phyloP scores from a whole-genome alignment of 2,797 vertebrate genomes.

The Neosalanx taihuensis region DNA sequence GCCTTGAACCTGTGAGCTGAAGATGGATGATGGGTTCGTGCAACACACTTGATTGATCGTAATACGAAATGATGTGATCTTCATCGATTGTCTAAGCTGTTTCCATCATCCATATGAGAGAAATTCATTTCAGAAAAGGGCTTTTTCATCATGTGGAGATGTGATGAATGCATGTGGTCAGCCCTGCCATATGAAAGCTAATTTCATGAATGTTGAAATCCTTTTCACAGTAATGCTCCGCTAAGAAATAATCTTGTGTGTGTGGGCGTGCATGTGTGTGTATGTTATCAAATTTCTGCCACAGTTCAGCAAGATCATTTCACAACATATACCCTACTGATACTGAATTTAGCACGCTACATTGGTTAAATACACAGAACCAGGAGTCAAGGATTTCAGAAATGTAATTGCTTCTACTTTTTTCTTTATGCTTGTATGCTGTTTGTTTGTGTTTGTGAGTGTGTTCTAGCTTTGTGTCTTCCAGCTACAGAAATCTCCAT shows the following conservation, averaged over 20 bases:
- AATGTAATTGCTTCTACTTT: too few relatives aligned
- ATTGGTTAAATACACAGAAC: background rate
- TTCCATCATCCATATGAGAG: background rate
- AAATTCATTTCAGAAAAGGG: background rate
- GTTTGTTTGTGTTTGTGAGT: background rate
- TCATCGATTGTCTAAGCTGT: background rate
- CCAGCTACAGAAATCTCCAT: too few relatives aligned
- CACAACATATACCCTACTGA: too few relatives aligned
- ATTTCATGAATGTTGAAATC: background rate
- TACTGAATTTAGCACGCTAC: background rate
- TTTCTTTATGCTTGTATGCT: too few relatives aligned
- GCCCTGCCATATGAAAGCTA: background rate
- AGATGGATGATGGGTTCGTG: background rate
- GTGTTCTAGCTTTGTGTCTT: too few relatives aligned
- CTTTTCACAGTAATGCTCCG: background rate
- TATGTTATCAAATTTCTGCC: background rate
- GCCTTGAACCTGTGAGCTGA: too few relatives aligned
- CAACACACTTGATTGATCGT: background rate
- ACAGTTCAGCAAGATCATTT: background rate
- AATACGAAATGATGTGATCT: background rate
- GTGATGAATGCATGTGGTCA: background rate
- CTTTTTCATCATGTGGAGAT: background rate
- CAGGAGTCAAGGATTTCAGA: background rate
- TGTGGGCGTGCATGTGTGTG: background rate
- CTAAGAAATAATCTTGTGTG: background rate